Conservation (phyloP, 2,888 invertebrate species). For the Cheilosia variabilis region DNA sequence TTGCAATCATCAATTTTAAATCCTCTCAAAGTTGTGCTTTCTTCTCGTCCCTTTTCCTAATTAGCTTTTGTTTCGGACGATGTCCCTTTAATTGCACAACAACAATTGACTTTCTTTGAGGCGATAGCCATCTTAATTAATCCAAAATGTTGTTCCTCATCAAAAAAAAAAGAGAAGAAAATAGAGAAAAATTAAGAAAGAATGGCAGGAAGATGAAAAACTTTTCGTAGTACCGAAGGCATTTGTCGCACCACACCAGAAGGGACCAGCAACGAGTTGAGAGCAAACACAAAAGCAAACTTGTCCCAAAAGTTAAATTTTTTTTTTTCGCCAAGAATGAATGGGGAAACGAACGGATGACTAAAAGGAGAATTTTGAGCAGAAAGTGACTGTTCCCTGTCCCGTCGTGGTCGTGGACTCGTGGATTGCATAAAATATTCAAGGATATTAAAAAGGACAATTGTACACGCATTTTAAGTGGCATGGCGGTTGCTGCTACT, state of each 20-base stretch:
- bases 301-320: conserved; percentile 55
- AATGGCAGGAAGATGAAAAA: conserved; percentile 15
- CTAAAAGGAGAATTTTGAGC: background rate
- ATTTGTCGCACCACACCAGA: conserved; percentile 57
- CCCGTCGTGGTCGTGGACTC: conserved; percentile 9
- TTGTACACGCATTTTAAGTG: conserved; percentile 74
- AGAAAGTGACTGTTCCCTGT: conserved; percentile 1
- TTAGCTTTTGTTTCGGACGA: conserved; percentile 69
- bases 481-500: conserved; percentile 56
- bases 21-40: conserved; percentile 38
- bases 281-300: conserved; percentile 56
- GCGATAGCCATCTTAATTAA: conserved; percentile 64
- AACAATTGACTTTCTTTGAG: conserved; percentile 54
- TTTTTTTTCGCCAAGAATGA: conserved; percentile 39
- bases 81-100: conserved; percentile 68
- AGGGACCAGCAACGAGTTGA: conserved; percentile 44
- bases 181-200: background rate
- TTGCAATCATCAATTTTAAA: conserved; percentile 57
- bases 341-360: conserved; percentile 24
- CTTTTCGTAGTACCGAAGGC: conserved; percentile 48
- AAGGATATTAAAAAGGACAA: conserved; percentile 74
- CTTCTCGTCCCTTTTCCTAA: conserved; percentile 51
- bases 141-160: conserved; percentile 66
- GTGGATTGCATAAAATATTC: conserved; percentile 69
- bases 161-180: background rate